Percentiles rank a stretch among this genome's conserved stretches.
Evolutionary conservation across 2,113 vertebrate genomes (phyloP).

Genomic region (Sphaerodactylus townsendi): DNA sequence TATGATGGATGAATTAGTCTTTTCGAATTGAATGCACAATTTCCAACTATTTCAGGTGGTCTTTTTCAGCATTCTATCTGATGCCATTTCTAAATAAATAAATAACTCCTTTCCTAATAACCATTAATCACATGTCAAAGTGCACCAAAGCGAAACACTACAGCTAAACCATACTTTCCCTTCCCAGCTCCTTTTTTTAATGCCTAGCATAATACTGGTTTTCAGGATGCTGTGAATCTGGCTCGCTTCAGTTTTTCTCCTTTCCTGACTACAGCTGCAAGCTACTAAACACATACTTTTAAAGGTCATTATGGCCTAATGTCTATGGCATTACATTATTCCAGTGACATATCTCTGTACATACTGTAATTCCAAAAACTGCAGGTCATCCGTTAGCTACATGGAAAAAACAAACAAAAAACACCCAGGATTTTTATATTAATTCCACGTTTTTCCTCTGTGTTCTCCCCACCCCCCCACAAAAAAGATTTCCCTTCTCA

Average conservation of each 20-base stretch:
- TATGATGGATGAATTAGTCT: not conserved
- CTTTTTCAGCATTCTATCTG: not conserved
- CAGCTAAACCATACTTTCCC: conserved; percentile 37
- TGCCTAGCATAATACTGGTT: conserved; percentile 52
- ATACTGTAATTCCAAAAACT: conserved; percentile 71
- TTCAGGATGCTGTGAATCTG: conserved; percentile 70
- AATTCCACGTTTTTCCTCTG: conserved; percentile 40
- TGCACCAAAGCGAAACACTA: conserved; percentile 44
- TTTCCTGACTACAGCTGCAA: conserved; percentile 76
- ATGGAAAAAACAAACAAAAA: conserved; percentile 2
- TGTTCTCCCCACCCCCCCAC: not conserved
- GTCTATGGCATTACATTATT: conserved; percentile 79
- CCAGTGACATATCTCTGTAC: conserved; percentile 80
- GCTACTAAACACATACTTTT: conserved; percentile 80
- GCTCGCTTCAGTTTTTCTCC: conserved; percentile 74
- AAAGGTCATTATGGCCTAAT: conserved; percentile 80
- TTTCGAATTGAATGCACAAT: not conserved
- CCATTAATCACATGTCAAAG: conserved; percentile 21
- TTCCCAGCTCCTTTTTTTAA: not conserved
- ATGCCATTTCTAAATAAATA: not conserved
- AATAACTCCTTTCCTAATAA: conserved; percentile 13
- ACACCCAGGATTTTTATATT: conserved; percentile 52
- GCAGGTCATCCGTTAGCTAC: conserved; percentile 70
- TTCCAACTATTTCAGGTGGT: not conserved
- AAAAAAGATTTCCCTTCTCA: conserved; percentile 27